These are phyloP conservation scores for Meriones psammophilus DNA, from an alignment of 2,797 vertebrate genomes.

Conservation along the genomic window DNA sequence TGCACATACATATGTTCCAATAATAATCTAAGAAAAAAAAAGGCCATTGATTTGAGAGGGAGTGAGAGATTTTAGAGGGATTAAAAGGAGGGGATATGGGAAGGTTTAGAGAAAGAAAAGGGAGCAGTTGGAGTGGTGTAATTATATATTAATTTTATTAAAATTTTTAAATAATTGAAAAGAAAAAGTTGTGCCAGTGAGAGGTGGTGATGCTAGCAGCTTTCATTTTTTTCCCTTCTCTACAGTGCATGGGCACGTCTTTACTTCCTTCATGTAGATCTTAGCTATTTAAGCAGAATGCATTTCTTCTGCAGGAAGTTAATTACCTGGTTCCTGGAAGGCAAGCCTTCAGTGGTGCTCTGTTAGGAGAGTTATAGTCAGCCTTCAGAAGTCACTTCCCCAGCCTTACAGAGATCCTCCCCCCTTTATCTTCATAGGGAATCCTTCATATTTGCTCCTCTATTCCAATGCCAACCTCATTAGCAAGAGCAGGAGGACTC, in stretches of 20 bases:
- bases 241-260: background rate
- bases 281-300: slow-evolving; percentile 45
- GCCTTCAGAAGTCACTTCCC: background rate
- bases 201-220: background rate
- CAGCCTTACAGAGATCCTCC: background rate
- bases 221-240: background rate
- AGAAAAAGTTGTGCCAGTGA: background rate
- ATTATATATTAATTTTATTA: background rate
- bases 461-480: background rate
- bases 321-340: background rate
- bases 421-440: background rate
- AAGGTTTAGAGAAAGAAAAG: background rate
- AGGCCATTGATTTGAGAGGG: background rate
- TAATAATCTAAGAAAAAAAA: background rate
- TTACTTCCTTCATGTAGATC: background rate
- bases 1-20: background rate
- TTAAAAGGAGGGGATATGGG: background rate
- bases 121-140: background rate
- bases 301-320: background rate
- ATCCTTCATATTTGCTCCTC: background rate
- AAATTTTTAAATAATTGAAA: background rate
- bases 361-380: background rate
- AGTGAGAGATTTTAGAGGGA: background rate
- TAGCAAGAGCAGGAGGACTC: background rate
- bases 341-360: background rate